A percentile compares a stretch with the other conserved stretches of the same genome.
phyloP scores from a whole-genome alignment of 2,113 vertebrate genomes.

The Pontoporia blainvillei region DNA sequence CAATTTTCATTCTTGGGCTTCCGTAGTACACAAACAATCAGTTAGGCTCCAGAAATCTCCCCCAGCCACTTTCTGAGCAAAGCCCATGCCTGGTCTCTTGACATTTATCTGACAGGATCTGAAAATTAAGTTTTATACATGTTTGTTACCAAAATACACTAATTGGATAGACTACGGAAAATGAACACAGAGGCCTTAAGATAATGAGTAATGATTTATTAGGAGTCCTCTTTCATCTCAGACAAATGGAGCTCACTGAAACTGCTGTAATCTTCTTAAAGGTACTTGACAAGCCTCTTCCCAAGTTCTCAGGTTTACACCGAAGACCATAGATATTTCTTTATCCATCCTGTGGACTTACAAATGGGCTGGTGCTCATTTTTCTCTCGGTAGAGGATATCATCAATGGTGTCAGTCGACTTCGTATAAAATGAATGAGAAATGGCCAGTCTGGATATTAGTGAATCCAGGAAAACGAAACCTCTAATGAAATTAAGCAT shows the following conservation, averaged over 20 bases:
- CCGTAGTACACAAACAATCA: conserved; percentile 88
- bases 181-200: conserved; percentile 67
- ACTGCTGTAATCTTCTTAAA: conserved; percentile 72
- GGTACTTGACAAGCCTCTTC: conserved; percentile 63
- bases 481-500: conserved; percentile 86
- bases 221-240: conserved; percentile 70
- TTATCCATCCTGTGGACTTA: not conserved
- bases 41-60: conserved; percentile 82
- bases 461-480: conserved; percentile 76
- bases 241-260: conserved; percentile 71
- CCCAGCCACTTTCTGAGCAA: conserved; percentile 68
- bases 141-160: conserved; percentile 76
- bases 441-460: conserved; percentile 74
- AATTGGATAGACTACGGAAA: conserved; percentile 74
- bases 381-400: conserved; percentile 52
- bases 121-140: conserved; percentile 80
- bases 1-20: conserved; percentile 91
- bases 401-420: conserved; percentile 69
- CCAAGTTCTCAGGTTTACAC: conserved; percentile 69
- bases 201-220: conserved; percentile 78
- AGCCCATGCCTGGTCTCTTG: conserved; percentile 40
- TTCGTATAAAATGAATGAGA: conserved; percentile 76
- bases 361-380: not conserved
- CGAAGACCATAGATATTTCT: conserved; percentile 43
- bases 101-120: conserved; percentile 73